Evolutionary conservation across 1,140 invertebrate species (phyloP).

Genomic region (Zeugodacus cucurbitae): DNA sequence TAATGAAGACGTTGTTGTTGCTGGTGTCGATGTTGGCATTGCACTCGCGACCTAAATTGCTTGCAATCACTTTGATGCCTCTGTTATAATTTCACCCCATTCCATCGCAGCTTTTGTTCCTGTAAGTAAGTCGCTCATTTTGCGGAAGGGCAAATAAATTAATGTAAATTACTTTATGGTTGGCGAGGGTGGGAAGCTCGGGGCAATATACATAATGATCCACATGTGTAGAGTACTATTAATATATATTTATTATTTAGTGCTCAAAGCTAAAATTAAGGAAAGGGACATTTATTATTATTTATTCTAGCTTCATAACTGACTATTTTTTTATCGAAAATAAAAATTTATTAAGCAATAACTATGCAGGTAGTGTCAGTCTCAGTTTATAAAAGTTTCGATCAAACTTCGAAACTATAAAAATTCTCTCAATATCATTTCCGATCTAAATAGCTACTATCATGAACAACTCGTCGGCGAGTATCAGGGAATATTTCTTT

Average conservation of each 20-base stretch:
- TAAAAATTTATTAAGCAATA: no score
- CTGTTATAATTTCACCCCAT: background rate
- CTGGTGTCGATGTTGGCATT: background rate
- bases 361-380: no score
- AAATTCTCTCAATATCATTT: no score
- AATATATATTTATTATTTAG: background rate
- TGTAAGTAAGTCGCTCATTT: background rate
- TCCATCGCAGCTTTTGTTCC: background rate
- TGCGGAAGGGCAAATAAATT: background rate
- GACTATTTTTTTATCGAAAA: no score
- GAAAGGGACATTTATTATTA: no score
- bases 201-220: background rate
- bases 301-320: no score
- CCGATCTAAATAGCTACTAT: no score
- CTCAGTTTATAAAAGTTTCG: no score
- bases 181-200: background rate
- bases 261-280: background rate
- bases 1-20: background rate
- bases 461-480: no score
- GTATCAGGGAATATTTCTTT: no score
- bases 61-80: background rate
- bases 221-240: background rate
- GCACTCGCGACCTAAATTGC: conserved; percentile 16
- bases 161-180: background rate
- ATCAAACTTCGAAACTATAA: no score